These are phyloP conservation scores for Hemicordylus capensis DNA, from an alignment of 2,113 vertebrate species.

Conservation along the genomic window DNA sequence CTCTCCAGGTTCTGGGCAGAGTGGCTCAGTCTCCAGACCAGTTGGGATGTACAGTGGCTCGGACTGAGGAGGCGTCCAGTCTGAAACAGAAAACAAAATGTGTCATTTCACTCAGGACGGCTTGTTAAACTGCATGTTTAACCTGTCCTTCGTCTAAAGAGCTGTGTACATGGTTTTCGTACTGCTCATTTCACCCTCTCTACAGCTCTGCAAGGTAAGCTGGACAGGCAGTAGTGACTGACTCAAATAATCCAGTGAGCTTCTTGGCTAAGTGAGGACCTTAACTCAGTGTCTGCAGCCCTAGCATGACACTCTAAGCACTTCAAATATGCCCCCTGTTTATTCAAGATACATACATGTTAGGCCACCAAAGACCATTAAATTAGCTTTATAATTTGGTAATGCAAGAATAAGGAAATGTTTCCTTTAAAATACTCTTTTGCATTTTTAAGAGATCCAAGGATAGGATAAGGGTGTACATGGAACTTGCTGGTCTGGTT, in stretches of 20 bases:
- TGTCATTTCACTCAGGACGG: background rate
- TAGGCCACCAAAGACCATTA: background rate
- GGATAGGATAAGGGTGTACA: background rate
- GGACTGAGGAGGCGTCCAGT: constrained; percentile 63
- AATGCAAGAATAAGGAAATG: background rate
- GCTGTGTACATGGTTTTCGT: background rate
- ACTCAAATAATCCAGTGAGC: too few relatives aligned
- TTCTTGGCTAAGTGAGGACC: too few relatives aligned
- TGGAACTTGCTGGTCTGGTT: too few relatives aligned
- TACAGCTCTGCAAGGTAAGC: too few relatives aligned
- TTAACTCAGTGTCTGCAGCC: too few relatives aligned
- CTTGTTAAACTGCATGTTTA: background rate
- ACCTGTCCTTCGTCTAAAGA: background rate
- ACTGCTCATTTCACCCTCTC: too few relatives aligned
- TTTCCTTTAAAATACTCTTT: background rate
- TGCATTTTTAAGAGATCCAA: background rate
- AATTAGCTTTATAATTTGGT: background rate
- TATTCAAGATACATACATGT: background rate
- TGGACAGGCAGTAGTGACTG: too few relatives aligned
- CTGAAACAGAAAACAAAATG: constrained; percentile 52
- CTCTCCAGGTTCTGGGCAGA: constrained; percentile 52
- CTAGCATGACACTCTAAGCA: too few relatives aligned
- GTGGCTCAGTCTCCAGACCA: constrained; percentile 53
- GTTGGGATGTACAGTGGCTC: constrained; percentile 70
- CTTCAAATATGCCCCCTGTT: too few relatives aligned